Percentiles rank a stretch among this genome's conserved stretches.
Conservation (phyloP, 1,140 invertebrate species). For the Rhopalosiphum padi region DNA sequence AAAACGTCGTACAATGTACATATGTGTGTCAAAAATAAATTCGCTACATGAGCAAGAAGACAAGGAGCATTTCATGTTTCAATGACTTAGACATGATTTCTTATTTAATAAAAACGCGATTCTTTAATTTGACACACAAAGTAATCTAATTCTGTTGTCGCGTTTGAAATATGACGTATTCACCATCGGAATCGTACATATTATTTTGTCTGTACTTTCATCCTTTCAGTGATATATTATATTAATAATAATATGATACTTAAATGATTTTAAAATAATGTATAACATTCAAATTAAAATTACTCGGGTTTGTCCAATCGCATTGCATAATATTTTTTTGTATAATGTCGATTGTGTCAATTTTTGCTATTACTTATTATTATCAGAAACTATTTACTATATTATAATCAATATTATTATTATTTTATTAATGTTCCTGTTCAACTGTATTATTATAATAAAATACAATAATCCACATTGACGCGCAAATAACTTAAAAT, state of each 20-base stretch:
- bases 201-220: background rate
- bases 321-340: background rate
- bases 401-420: background rate
- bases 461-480: background rate
- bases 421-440: background rate
- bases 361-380: background rate
- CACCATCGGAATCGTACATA: background rate
- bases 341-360: background rate
- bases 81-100: background rate
- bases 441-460: background rate
- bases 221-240: background rate
- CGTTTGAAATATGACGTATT: background rate
- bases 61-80: background rate
- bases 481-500: background rate
- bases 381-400: too few species aligned
- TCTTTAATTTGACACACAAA: conserved; percentile 16
- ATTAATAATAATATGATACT: background rate
- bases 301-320: background rate
- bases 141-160: background rate
- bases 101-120: background rate
- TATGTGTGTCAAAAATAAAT: background rate
- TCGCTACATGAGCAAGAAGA: background rate
- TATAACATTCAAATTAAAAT: background rate
- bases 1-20: background rate
- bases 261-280: background rate